These are phyloP conservation scores for Homalodisca vitripennis DNA, from an alignment of 1,140 invertebrate species.

Conservation along the genomic window DNA sequence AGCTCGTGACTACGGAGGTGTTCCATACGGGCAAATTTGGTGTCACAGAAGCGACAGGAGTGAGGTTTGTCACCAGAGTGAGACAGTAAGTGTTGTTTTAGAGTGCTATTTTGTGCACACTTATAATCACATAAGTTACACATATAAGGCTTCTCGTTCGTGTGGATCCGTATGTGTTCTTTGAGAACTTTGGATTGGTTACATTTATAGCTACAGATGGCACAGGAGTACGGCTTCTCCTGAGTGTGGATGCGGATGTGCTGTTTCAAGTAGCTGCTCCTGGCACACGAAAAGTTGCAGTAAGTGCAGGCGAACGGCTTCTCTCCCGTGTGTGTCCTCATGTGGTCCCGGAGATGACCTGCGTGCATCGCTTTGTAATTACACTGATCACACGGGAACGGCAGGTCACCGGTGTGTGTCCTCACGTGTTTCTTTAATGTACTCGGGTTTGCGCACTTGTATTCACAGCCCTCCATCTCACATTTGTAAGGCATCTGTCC, in stretches of 20 bases:
- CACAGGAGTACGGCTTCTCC: constrained; percentile 72
- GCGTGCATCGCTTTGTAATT: background rate
- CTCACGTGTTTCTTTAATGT: constrained; percentile 47
- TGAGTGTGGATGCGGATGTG: constrained; percentile 64
- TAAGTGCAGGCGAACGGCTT: constrained; percentile 30
- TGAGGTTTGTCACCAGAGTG: constrained; percentile 30
- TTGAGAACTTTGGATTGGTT: constrained; percentile 53
- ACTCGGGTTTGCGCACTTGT: constrained; percentile 27
- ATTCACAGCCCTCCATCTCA: constrained; percentile 22
- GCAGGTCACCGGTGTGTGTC: constrained; percentile 73
- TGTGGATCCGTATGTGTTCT: constrained; percentile 53
- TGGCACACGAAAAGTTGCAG: constrained; percentile 29
- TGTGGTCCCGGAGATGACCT: constrained; percentile 7
- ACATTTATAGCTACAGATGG: constrained; percentile 59
- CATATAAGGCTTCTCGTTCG: constrained; percentile 58
- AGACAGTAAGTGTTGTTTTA: constrained; percentile 23
- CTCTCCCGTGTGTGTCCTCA: constrained; percentile 30
- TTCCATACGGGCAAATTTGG: background rate
- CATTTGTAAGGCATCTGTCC: constrained; percentile 35
- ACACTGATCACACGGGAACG: constrained; percentile 52
- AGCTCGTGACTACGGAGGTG: constrained; percentile 61
- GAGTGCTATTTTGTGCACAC: constrained; percentile 65
- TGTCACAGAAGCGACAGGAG: constrained; percentile 8
- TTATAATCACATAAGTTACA: constrained; percentile 62
- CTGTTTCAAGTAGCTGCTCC: constrained; percentile 27